These are phyloP conservation scores for Bombus confusus DNA, from an alignment of 1,140 invertebrate species.

Conservation along the genomic window DNA sequence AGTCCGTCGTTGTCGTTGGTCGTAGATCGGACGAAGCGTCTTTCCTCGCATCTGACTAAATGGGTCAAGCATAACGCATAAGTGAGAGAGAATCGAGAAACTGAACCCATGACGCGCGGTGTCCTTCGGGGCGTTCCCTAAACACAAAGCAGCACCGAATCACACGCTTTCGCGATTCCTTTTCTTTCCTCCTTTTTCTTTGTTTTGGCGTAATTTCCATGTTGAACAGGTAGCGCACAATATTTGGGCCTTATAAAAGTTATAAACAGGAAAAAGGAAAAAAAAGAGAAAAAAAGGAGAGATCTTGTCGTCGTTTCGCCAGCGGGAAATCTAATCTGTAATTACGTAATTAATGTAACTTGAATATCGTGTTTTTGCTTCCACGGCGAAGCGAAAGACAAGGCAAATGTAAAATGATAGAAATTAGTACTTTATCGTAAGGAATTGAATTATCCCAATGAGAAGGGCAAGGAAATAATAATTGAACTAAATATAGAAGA, in stretches of 20 bases:
- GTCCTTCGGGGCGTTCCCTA: not conserved
- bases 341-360: not conserved
- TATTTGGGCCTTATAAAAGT: conserved; percentile 70
- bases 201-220: conserved; percentile 49
- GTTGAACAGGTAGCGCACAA: conserved; percentile 70
- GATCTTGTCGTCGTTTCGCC: not conserved
- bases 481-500: conserved; percentile 40
- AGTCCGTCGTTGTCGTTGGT: conserved; percentile 8
- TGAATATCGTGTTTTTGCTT: not conserved
- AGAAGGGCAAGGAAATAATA: conserved; percentile 29
- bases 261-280: conserved; percentile 42
- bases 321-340: not conserved
- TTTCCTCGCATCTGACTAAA: not conserved
- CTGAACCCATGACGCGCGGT: conserved; percentile 30
- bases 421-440: conserved; percentile 56
- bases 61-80: conserved; percentile 50
- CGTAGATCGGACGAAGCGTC: conserved; percentile 22
- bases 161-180: conserved; percentile 51
- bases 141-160: not conserved
- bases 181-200: not conserved
- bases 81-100: conserved; percentile 50
- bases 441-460: conserved; percentile 57
- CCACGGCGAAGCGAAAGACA: conserved; percentile 6
- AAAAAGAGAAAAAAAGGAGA: not conserved
- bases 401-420: conserved; percentile 18